Conservation (phyloP, 2,113 vertebrate genomes). For the Gila orcuttii region DNA sequence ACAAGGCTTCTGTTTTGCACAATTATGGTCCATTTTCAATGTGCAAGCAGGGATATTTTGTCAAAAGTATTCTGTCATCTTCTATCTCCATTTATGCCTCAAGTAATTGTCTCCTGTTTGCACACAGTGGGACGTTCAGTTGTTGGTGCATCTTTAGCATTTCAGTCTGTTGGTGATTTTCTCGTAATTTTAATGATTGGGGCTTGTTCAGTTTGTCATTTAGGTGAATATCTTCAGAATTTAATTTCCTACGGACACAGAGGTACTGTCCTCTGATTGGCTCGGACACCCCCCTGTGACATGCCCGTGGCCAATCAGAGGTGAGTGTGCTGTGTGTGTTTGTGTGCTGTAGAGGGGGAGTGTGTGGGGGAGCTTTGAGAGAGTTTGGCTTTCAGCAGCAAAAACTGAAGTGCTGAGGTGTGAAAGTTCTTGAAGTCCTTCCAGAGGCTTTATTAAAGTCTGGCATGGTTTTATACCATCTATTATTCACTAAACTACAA, state of each 20-base stretch:
- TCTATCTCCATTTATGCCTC: background rate
- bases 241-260: slow-evolving; percentile 73
- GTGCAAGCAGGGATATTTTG: background rate
- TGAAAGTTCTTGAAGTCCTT: slow-evolving; percentile 56
- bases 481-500: slow-evolving; percentile 24
- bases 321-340: slow-evolving; percentile 72
- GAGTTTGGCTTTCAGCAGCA: slow-evolving; percentile 50
- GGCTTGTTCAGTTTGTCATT: slow-evolving; percentile 70
- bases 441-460: slow-evolving; percentile 45
- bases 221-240: slow-evolving; percentile 75
- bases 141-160: background rate
- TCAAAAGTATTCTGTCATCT: background rate
- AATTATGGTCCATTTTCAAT: background rate
- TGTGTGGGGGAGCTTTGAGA: slow-evolving; percentile 20
- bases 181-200: slow-evolving; percentile 58
- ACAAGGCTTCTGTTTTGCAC: background rate
- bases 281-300: slow-evolving; percentile 79
- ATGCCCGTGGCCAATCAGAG: slow-evolving; percentile 85
- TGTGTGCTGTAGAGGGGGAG: slow-evolving; percentile 7
- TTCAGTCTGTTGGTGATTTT: slow-evolving; percentile 42
- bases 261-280: slow-evolving; percentile 83
- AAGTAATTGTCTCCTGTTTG: slow-evolving; percentile 4
- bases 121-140: background rate
- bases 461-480: slow-evolving; percentile 31
- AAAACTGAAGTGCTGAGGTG: slow-evolving; percentile 49